Conservation (phyloP, 1,140 invertebrate genomes). For the Laodelphax striatellus region DNA sequence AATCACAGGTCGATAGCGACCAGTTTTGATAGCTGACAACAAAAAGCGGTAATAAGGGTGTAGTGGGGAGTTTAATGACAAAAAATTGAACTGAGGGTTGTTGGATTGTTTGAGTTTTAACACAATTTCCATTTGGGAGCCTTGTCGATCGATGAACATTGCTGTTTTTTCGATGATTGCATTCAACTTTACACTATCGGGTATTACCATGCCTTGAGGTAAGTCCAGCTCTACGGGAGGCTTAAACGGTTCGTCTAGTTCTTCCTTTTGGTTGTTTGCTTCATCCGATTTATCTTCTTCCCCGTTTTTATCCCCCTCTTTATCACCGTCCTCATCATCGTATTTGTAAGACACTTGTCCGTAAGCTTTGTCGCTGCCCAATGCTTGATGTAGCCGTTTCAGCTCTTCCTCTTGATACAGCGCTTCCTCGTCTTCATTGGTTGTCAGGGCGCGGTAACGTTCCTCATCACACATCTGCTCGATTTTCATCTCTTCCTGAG, state of each 20-base stretch:
- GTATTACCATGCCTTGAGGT: conserved; percentile 63
- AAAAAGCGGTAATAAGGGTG: conserved; percentile 87
- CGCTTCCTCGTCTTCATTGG: conserved; percentile 74
- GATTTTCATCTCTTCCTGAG: conserved; percentile 64
- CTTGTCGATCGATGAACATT: conserved; percentile 83
- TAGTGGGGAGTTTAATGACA: conserved; percentile 72
- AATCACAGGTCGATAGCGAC: conserved; percentile 44
- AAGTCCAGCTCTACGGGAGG: conserved; percentile 56
- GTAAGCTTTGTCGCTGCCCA: conserved; percentile 54
- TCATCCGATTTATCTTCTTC: conserved; percentile 21
- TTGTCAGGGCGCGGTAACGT: conserved; percentile 73
- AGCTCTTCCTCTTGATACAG: conserved; percentile 85
- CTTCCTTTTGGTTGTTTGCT: conserved; percentile 34
- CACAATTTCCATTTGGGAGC: conserved; percentile 95
- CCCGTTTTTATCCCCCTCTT: conserved; percentile 6
- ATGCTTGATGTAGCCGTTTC: conserved; percentile 67
- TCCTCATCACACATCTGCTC: conserved; percentile 85
- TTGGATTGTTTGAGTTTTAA: conserved; percentile 92
- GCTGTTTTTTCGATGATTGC: conserved; percentile 96
- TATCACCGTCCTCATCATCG: conserved; percentile 30
- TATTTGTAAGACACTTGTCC: conserved; percentile 75
- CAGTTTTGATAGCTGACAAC: conserved; percentile 65
- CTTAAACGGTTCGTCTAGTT: conserved; percentile 58
- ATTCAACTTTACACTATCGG: conserved; percentile 82
- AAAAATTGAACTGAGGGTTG: conserved; percentile 88